Base-by-base conservation (phyloP, 2,113 vertebrate species). In the Pachyramphus minor region DNA sequence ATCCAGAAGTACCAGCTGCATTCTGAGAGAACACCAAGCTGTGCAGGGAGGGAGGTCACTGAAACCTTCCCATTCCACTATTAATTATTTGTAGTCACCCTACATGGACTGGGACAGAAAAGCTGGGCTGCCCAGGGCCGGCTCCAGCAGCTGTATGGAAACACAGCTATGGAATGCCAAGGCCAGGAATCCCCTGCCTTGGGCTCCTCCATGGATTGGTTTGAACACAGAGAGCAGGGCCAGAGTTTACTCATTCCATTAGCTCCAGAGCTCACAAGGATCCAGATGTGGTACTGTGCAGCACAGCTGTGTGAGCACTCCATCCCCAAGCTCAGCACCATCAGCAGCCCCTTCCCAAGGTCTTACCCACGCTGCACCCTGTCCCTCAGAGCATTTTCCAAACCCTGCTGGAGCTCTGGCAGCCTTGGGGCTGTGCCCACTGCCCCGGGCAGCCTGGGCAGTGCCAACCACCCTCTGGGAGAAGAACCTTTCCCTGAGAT, bases 331-430 rank as follows among this genome's bases (percentile, higher is more conserved):
- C 31, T 56, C 60, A 8, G 33, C 55, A 30, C 12, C 68, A n/a
- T 2, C 75, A 50, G 20, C 55, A 67, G 59, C 59, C 71, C 14
- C 2, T 30, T 66, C 23, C 4, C 3, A 27, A 50, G 23, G 28
- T 14, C 42, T 18, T 8, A 25, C 3, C 1, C 4, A 25, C 0
- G 1, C 33, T 55, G 66, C 27, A 67, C 20, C 7, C 45, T 22
- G 44, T 0, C 20, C 67, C 50, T 42, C 25, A 1, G 11, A 45
- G 14, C 0, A 0, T 0, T 39, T 14, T 9, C n/a, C 60, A 47
- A 75, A 10, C 0, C 0, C 13, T 41, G 13, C 75, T 49, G 37
- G 14, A 66, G 42, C 59, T 73, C 17, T 33, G 86, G 35, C 84
- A 78, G 55, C 73, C 47, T 28, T 30, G 18, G 39, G 62, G 13